These are phyloP conservation scores for Calameuta filiformis DNA, from an alignment of 2,888 invertebrate species.

Conservation along the genomic window DNA sequence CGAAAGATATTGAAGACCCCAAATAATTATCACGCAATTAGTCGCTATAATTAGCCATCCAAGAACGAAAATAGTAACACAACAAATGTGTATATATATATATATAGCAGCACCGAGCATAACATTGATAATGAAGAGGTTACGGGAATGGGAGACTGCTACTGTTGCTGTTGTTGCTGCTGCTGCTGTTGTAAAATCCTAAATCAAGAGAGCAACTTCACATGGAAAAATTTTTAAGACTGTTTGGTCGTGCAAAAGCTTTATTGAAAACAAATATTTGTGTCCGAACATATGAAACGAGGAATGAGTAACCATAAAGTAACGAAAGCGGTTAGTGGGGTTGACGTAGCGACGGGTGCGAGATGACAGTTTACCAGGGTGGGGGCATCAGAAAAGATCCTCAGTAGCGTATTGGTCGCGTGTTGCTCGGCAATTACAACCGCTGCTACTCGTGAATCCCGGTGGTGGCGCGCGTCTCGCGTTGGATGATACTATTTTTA, in stretches of 20 bases:
- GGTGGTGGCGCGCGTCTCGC: conserved; percentile 1
- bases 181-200: not conserved
- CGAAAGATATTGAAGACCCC: not conserved
- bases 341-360: not conserved
- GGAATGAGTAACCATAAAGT: not conserved
- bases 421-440: not conserved
- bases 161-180: no score
- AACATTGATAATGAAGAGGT: not conserved
- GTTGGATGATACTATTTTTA: conserved; percentile 42
- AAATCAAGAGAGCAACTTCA: not conserved
- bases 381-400: not conserved
- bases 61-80: not conserved
- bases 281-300: not conserved
- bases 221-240: not conserved
- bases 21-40: not conserved
- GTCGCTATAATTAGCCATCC: not conserved
- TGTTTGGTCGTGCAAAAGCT: not conserved
- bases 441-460: not conserved
- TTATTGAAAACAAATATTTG: not conserved
- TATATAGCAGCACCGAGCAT: not conserved
- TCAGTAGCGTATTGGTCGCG: not conserved
- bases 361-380: not conserved
- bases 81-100: no score
- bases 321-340: not conserved
- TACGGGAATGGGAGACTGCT: not conserved